Base-by-base conservation (phyloP, 2,113 vertebrate species). In the Sinocyclocheilus maitianheensis region DNA sequence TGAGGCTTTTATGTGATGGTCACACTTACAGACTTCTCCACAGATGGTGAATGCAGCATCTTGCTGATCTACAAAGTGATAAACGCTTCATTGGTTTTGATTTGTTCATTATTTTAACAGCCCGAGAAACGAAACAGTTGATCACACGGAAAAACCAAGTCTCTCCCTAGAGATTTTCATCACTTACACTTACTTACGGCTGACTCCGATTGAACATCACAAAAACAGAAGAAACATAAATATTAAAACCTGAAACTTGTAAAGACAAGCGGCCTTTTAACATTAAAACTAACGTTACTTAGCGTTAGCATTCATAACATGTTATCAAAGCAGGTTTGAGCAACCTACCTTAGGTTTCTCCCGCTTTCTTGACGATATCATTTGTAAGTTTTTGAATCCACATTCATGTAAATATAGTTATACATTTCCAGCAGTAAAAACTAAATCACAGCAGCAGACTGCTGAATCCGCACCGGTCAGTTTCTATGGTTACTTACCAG, bases 401-500 rank as follows among this genome's bases (percentile, higher is more conserved):
- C 40, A 3, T 65, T 78, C 10, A 87, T 20, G 51, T 24, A 55
- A 80, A 85, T 51, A 20, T 11, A 74, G 12, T 3, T 30, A 11
- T 43, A 16, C 2, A 67, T 77, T 58, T 34, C 40, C 20, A 0
- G 22, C 24, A 3, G 9, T 30, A 71, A 12, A 71, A 82, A 84
- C n/a, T 76, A 83, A 87, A 89, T 85, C 88, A 83, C 78, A 20
- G 65, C 20, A 5, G 46, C 85, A 18, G 55, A 46, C 71, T 46
- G 3, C 3, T 55, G 12, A 71, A 10, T 22, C 51, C 3, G 18
- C 11, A 63, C 22, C 67, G 20, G 40, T 24, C 67, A 18, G 88
- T 89, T 89, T 63, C 88, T 53, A 87, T 85, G 88, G 88, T 67
- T 48, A 89, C 88, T 67, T 48, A 89, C 88, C 63, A 74, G 74